Conservation (phyloP, 2,797 vertebrate genomes). For the Ceryle rudis region DNA sequence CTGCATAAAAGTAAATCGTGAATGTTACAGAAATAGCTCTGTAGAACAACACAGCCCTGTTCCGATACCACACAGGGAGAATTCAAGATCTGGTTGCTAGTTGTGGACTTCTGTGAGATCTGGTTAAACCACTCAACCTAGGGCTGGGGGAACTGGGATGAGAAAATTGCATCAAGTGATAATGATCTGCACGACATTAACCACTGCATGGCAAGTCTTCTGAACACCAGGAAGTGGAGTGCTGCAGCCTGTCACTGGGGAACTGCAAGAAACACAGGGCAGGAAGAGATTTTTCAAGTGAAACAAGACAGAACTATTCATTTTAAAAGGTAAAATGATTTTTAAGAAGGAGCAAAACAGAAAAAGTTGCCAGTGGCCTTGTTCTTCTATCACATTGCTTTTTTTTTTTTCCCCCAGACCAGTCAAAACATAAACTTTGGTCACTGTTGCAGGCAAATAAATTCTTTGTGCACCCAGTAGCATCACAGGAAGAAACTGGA, state of each 20-base stretch:
- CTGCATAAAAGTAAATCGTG: not conserved
- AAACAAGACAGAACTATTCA: not conserved
- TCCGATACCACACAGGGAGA: not conserved
- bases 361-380: not conserved
- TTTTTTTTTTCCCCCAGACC: not conserved
- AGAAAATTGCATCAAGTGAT: not conserved
- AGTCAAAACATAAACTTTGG: not conserved
- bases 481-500: not conserved
- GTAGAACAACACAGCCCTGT: not conserved
- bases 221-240: not conserved
- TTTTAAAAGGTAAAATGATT: not conserved
- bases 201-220: not conserved
- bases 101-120: not conserved
- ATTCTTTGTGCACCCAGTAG: not conserved
- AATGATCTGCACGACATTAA: not conserved
- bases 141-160: not conserved
- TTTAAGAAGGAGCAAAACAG: not conserved
- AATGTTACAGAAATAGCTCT: not conserved
- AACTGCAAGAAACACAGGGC: not conserved
- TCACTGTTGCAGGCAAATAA: not conserved
- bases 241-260: not conserved
- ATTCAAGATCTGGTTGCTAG: not conserved
- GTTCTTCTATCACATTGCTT: not conserved
- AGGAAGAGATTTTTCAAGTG: not conserved
- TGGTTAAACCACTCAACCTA: not conserved